Evolutionary conservation across 2,797 vertebrate species (phyloP).

Genomic region (Thripadectes ignobilis): DNA sequence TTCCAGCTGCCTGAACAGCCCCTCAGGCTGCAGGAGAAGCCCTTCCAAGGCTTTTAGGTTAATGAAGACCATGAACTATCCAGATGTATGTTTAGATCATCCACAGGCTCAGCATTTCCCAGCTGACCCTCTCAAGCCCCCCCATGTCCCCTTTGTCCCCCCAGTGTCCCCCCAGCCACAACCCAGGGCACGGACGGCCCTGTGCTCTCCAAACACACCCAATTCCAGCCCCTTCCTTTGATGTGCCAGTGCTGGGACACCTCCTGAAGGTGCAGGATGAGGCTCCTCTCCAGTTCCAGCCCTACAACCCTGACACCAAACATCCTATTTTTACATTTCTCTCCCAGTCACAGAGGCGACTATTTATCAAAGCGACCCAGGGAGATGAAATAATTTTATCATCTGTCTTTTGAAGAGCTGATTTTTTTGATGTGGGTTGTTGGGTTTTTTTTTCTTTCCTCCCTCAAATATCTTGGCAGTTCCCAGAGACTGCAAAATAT

Average conservation of each 20-base stretch:
- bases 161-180: background rate
- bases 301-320: background rate
- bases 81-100: no score
- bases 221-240: background rate
- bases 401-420: background rate
- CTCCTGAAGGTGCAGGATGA: background rate
- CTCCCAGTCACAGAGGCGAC: background rate
- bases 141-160: no score
- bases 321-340: background rate
- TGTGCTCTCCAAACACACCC: background rate
- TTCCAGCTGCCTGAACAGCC: background rate
- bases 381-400: conserved; percentile 40
- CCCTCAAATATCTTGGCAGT: background rate
- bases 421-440: background rate
- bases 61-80: background rate
- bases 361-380: conserved; percentile 25
- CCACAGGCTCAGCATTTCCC: no score
- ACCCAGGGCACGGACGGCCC: fast-evolving
- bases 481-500: background rate
- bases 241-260: background rate
- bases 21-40: background rate
- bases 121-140: no score
- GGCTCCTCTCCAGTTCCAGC: background rate
- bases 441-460: no score
- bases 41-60: background rate